Base-by-base conservation (phyloP, 2,113 vertebrate genomes). In the Halichoerus grypus region DNA sequence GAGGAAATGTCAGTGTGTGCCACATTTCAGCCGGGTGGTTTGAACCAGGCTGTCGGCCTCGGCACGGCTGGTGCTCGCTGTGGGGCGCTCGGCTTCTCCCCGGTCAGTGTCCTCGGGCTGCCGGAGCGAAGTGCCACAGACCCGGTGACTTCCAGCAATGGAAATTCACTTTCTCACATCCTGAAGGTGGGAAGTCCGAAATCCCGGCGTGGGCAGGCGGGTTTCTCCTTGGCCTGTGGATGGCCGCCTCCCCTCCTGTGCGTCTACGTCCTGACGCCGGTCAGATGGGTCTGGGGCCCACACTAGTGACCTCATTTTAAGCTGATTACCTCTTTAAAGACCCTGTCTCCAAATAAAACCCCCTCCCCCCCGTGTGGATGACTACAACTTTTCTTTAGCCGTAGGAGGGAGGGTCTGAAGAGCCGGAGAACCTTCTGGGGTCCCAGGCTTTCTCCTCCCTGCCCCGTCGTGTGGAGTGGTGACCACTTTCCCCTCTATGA, bases 1-100 rank as follows among this genome's bases (percentile, higher is more conserved):
- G 1, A 6, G 8, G 24, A 16, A 7, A 24, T 0, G 14, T 31
- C n/a, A 3, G 24, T 0, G 46, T 11, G 33, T 18, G 6, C 51
- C 49, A 24, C 13, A 5, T 11, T 67, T 57, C 5, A 2, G 6
- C 59, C 22, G 0, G 1, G n/a, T 42, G 55, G 3, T 15, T n/a
- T 24, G 39, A 9, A 18, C 9, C 9, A 0, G 51, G 90, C 49
- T 82, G 9, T n/a, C 24, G 1, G 16, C 76, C 11, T 31, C 3
- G 16, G 24, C 15, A 8, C 22, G 1, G 9, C 5, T 55, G 22
- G 33, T 22, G 46, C 46, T 8, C 8, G 46, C 14, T 4, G 10
- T 24, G 39, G 28, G 53, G 28, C 28, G 11, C 10, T 11, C 4
- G 26, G n/a, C 19, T 36, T 71, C n/a, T 21, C 69, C 36, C 39